Evolutionary conservation across 2,113 vertebrate genomes (phyloP).

Genomic region (Panurus biarmicus): DNA sequence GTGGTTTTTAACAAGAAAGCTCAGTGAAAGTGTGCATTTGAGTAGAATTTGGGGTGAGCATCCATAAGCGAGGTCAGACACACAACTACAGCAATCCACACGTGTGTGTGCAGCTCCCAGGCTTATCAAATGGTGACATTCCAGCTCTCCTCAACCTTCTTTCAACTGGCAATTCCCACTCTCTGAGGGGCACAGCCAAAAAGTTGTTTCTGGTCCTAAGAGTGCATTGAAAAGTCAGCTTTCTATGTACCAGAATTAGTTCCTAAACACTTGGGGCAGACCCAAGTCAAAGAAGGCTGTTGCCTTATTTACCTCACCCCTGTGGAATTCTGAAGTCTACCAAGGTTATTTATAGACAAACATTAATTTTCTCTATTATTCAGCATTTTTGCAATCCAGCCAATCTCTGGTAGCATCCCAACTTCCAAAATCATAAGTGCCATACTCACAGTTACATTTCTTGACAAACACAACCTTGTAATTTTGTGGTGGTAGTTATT

Average conservation of each 20-base stretch:
- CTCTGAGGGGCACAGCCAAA: neutral
- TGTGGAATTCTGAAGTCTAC: neutral
- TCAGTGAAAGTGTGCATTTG: neutral
- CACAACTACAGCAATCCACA: neutral
- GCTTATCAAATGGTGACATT: neutral
- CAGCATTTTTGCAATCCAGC: neutral
- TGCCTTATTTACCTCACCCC: neutral
- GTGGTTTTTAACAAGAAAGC: neutral
- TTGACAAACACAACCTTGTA: neutral
- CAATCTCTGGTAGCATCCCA: neutral
- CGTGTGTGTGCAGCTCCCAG: accelerated
- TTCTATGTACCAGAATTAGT: neutral
- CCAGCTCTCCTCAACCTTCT: neutral
- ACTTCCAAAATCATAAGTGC: neutral
- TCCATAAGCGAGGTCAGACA: neutral
- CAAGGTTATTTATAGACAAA: neutral
- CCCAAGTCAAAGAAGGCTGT: neutral
- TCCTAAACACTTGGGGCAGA: neutral
- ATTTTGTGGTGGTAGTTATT: neutral
- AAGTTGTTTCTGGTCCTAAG: neutral
- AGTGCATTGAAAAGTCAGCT: neutral
- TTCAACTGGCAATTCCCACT: neutral
- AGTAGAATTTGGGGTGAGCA: neutral
- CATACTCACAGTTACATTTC: neutral
- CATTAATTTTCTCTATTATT: neutral